Evolutionary conservation across 2,888 invertebrate genomes (phyloP).

Genomic region (Cheilosia variabilis): DNA sequence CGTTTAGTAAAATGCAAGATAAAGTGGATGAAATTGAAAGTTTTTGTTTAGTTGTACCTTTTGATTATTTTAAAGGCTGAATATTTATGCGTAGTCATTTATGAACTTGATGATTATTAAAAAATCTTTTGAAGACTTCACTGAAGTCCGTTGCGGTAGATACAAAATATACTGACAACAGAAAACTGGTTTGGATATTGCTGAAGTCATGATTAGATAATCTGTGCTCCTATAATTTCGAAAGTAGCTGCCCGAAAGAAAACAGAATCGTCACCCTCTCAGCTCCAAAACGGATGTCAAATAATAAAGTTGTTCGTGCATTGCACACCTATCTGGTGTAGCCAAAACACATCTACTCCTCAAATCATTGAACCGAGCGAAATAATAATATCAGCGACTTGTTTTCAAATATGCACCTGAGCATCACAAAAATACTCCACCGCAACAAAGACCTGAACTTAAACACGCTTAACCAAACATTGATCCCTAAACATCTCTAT

Average conservation of each 20-base stretch:
- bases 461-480: conserved; percentile 69
- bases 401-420: conserved; percentile 66
- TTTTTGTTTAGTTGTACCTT: no score
- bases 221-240: not conserved
- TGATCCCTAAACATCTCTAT: conserved; percentile 74
- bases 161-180: no score
- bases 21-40: no score
- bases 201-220: no score
- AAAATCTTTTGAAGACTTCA: no score
- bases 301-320: conserved; percentile 55
- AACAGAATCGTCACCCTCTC: not conserved
- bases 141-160: no score
- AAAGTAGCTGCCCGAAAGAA: not conserved
- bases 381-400: conserved; percentile 44
- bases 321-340: conserved; percentile 28
- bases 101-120: no score
- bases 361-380: conserved; percentile 59
- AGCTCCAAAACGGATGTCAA: conserved; percentile 50
- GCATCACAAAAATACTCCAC: conserved; percentile 36
- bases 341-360: not conserved
- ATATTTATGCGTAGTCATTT: no score
- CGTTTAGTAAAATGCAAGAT: no score
- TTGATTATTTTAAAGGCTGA: no score
- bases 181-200: no score
- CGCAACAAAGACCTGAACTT: conserved; percentile 32